Evolutionary conservation across 2,113 vertebrate species (phyloP).

Genomic region (Otolemur garnettii): DNA sequence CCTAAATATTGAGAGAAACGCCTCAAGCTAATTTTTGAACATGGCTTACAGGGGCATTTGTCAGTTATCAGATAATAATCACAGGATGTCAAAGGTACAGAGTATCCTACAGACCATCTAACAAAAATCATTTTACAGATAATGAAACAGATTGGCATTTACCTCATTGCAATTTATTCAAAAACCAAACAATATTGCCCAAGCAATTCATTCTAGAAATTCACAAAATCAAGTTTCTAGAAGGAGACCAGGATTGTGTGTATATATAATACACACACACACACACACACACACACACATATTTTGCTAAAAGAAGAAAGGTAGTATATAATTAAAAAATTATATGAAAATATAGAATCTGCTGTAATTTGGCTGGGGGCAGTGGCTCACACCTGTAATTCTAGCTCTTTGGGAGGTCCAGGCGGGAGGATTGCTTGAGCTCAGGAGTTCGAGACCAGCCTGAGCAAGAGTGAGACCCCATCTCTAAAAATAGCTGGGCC

Average conservation of each 20-base stretch:
- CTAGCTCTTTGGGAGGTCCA: no score
- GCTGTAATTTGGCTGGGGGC: no score
- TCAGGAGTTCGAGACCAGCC: no score
- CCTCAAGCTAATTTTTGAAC: background rate
- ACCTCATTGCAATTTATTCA: background rate
- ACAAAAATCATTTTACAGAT: background rate
- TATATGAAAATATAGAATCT: background rate
- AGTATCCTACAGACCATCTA: background rate
- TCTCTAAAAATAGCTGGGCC: no score
- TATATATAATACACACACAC: no score
- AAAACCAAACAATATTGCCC: background rate
- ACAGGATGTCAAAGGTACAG: background rate
- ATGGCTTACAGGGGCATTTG: background rate
- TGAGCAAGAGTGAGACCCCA: no score
- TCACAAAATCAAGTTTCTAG: background rate
- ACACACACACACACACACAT: no score
- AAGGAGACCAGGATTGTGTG: background rate
- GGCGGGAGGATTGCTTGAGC: no score
- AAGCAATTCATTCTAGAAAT: conserved; percentile 12
- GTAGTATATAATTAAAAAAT: background rate
- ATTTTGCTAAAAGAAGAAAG: background rate
- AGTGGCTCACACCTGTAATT: no score
- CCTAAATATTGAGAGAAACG: background rate
- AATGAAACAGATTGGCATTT: background rate
- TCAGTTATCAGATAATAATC: background rate